phyloP scores from a whole-genome alignment of 1,140 invertebrate species.

The Oryzaephilus surinamensis region DNA sequence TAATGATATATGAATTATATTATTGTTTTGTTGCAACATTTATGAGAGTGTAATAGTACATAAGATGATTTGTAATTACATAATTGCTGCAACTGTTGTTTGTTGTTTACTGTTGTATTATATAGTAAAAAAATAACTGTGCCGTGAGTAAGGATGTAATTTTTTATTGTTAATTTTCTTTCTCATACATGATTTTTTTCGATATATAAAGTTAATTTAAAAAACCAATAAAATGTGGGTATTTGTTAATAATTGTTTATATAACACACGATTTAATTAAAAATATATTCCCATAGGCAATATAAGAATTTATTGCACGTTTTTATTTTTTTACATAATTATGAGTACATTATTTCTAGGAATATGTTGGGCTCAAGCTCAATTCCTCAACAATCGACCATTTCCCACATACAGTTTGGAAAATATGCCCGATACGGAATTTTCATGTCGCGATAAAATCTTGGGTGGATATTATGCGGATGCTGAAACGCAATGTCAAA shows the following conservation, averaged over 20 bases:
- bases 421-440: constrained; percentile 73
- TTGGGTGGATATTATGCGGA: constrained; percentile 87
- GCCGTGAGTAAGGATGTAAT: too few species aligned
- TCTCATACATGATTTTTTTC: too few species aligned
- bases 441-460: constrained; percentile 78
- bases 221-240: not conserved
- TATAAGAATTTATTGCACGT: constrained; percentile 18
- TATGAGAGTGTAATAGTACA: too few species aligned
- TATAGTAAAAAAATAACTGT: too few species aligned
- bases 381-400: constrained; percentile 37
- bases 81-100: too few species aligned
- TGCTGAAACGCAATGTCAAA: constrained; percentile 81
- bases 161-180: too few species aligned
- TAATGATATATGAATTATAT: too few species aligned
- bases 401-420: constrained; percentile 66
- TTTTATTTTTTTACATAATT: too few species aligned
- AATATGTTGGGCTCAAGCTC: constrained; percentile 24
- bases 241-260: not conserved
- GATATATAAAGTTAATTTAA: not conserved
- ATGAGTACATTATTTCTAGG: too few species aligned
- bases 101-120: too few species aligned
- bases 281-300: not conserved
- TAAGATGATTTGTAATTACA: too few species aligned
- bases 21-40: too few species aligned
- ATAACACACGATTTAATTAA: constrained; percentile 1